These are phyloP conservation scores for Temnothorax nylanderi DNA, from an alignment of 1,140 invertebrate genomes.

Conservation along the genomic window DNA sequence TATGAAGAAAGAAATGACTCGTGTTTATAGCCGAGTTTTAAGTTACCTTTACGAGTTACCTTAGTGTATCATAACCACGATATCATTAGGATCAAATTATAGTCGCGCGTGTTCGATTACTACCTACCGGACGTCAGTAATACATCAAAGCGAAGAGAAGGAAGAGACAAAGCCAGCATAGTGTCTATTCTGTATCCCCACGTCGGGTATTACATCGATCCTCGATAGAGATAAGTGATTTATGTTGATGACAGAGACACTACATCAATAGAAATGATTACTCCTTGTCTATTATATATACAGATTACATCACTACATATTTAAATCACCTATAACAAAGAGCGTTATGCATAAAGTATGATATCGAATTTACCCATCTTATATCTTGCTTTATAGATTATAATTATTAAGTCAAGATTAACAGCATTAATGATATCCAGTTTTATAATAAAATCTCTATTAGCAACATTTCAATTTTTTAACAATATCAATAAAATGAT, in stretches of 20 bases:
- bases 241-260: slow-evolving; percentile 20
- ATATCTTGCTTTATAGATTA: background rate
- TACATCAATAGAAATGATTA: slow-evolving; percentile 18
- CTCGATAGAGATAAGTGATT: slow-evolving; percentile 30
- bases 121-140: slow-evolving; percentile 17
- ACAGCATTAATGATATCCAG: background rate
- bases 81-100: slow-evolving; percentile 50
- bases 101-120: slow-evolving; percentile 21
- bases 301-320: background rate
- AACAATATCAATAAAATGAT: background rate
- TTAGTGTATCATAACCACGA: background rate
- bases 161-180: slow-evolving; percentile 40
- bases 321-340: background rate
- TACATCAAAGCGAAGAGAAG: slow-evolving; percentile 45
- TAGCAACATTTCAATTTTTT: background rate
- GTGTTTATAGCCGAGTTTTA: slow-evolving; percentile 1
- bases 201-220: slow-evolving; percentile 38
- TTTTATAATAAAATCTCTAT: background rate
- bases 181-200: slow-evolving; percentile 39
- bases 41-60: background rate
- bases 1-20: background rate
- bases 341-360: background rate
- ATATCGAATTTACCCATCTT: background rate
- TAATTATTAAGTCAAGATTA: background rate
- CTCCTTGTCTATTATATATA: background rate